Evolutionary conservation across 2,113 vertebrate species (phyloP), one percentile per base, ranked within the genome.

Genomic region (Emydocephalus ijimae): DNA sequence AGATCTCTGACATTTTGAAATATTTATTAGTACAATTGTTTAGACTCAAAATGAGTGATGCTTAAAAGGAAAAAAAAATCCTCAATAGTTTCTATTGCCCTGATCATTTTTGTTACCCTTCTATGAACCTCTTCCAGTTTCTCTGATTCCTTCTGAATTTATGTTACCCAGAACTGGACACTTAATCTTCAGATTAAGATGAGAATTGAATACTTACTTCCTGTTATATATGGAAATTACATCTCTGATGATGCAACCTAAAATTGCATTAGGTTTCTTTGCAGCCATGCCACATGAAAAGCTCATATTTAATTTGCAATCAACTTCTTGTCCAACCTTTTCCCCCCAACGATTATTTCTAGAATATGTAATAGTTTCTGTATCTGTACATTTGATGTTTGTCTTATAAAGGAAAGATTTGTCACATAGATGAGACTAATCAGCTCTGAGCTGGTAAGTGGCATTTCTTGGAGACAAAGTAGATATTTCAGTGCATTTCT

Each of bases 21-120:
- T 95, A 96, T 98, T 98, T 96, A 97, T 98, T 98, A 98, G 95
- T 94, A 94, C 93, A 96, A 93, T 96, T 96, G 7, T 48, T 45
- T 45, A 94, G 96, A 95, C 94, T 96, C 95, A 74, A 93, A 95
- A 34, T 7, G 74, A 9, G 95, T n/a, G 96, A 95, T 94, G 96
- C 97, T 97, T 96, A 21, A 97, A 96, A 96, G 95, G 96, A 95
- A 86, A 26, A 61, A 61, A 61, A 61, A 95, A 93, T 69, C 94
- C 96, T 94, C 95, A 0, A 12, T n/a, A n/a, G 61, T n/a, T n/a
- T 14, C 61, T 69, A n/a, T 69, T 29, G 3, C 29, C 29, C 29
- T 69, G 61, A 15, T 74, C 64, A 18, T 74, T 74, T 69, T 74
- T 74, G 14, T 74, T 34, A n/a, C 1, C n/a, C 64, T 74, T 34